These are phyloP conservation scores for Brachyrhaphis roseni DNA, from an alignment of 2,797 vertebrate genomes.

Conservation along the genomic window DNA sequence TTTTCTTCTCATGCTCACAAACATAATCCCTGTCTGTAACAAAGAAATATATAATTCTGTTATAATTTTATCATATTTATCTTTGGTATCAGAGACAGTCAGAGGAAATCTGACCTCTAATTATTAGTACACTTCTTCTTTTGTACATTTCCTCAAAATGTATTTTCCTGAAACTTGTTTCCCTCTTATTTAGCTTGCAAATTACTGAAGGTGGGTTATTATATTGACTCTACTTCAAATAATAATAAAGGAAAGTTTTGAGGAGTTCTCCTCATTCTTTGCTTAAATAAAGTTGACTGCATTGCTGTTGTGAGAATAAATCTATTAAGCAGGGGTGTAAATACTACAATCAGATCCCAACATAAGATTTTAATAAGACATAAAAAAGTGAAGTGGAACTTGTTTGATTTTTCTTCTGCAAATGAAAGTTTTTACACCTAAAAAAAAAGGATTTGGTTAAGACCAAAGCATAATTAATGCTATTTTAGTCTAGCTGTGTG, in stretches of 20 bases:
- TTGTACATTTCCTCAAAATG: not conserved
- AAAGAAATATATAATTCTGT: too few species aligned
- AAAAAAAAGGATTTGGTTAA: not conserved
- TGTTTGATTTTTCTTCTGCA: not conserved
- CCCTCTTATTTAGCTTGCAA: slow-evolving; percentile 39
- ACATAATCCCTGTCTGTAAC: not conserved
- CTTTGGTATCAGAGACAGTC: not conserved
- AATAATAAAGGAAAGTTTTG: not conserved
- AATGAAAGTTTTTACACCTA: not conserved
- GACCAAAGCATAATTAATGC: not conserved
- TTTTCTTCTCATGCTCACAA: not conserved
- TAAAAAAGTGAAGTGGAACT: not conserved
- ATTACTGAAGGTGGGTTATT: slow-evolving; percentile 25
- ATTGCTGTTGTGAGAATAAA: not conserved
- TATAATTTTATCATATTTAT: not conserved
- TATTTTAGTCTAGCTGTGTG: not conserved
- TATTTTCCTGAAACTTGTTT: slow-evolving; percentile 10
- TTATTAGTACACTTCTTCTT: not conserved
- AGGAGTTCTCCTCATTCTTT: not conserved
- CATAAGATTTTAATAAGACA: not conserved
- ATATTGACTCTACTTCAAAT: not conserved
- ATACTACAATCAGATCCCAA: not conserved
- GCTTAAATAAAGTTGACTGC: not conserved
- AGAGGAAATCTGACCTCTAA: not conserved
- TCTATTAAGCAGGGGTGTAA: not conserved